These are phyloP conservation scores for Megalonaias nervosa DNA, from an alignment of 1,140 invertebrate species.

Conservation along the genomic window DNA sequence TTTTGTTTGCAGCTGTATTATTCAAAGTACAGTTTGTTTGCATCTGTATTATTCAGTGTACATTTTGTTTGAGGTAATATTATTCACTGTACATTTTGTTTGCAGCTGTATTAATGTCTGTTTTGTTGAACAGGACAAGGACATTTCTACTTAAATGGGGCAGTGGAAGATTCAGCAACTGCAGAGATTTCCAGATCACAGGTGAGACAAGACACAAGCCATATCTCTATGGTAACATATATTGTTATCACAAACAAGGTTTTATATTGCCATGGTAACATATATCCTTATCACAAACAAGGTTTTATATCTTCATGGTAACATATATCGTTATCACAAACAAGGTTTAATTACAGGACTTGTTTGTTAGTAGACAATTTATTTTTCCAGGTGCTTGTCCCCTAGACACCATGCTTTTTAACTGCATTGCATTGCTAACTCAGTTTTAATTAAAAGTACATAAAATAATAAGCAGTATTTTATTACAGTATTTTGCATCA, in stretches of 20 bases:
- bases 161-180: conserved; percentile 83
- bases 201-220: conserved; percentile 18
- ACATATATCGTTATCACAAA: too few species aligned
- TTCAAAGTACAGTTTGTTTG: too few species aligned
- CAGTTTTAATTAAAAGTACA: neutral
- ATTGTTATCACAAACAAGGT: neutral
- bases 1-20: too few species aligned
- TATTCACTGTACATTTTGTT: too few species aligned
- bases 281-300: too few species aligned
- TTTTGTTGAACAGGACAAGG: conserved; percentile 70
- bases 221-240: neutral
- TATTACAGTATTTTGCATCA: neutral
- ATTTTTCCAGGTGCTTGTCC: neutral
- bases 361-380: neutral
- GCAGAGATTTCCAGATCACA: conserved; percentile 80
- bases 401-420: neutral
- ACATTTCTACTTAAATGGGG: conserved; percentile 78
- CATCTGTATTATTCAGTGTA: too few species aligned
- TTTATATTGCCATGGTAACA: too few species aligned
- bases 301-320: too few species aligned
- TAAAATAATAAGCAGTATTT: neutral
- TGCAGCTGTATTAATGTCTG: too few species aligned
- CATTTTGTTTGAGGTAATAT: too few species aligned
- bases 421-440: neutral
- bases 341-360: neutral